These are phyloP conservation scores for Panorpa germanica DNA, from an alignment of 2,888 invertebrate genomes.

Conservation along the genomic window DNA sequence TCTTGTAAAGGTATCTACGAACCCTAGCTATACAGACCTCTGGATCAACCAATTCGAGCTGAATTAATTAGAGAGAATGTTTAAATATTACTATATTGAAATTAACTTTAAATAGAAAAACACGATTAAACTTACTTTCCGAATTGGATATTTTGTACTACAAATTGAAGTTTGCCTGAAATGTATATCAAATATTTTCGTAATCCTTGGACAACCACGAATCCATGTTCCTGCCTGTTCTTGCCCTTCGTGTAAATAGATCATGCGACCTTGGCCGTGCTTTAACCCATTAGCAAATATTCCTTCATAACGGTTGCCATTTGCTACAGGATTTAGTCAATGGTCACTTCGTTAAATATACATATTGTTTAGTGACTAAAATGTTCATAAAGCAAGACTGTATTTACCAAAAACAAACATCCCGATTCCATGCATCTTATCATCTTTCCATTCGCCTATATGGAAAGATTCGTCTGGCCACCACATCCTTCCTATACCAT, in stretches of 20 bases:
- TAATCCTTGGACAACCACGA: constrained; percentile 17
- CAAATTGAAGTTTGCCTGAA: constrained; percentile 15
- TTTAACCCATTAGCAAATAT: constrained; percentile 20
- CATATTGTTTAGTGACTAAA: neutral
- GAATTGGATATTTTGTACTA: constrained; percentile 19
- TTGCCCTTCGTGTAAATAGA: constrained; percentile 21
- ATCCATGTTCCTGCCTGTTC: constrained; percentile 23
- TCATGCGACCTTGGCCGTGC: constrained; percentile 22
- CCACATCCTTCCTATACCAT: constrained; percentile 17
- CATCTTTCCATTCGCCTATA: constrained; percentile 19
- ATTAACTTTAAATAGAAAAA: neutral
- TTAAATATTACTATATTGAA: neutral
- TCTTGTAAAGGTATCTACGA: too few species aligned
- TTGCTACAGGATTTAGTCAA: constrained; percentile 14
- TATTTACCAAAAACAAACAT: constrained; percentile 1
- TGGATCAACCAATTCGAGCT: constrained; percentile 17
- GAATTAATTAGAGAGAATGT: constrained; percentile 7
- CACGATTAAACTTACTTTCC: constrained; percentile 13
- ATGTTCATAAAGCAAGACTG: neutral
- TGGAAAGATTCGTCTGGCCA: constrained; percentile 17
- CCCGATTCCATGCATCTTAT: constrained; percentile 21
- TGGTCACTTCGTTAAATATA: neutral
- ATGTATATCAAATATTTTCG: constrained; percentile 19
- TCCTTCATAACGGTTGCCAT: constrained; percentile 23
- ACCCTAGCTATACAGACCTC: too few species aligned